These are phyloP conservation scores for Chrysolina haemoptera DNA, from an alignment of 2,888 invertebrate genomes.

Conservation along the genomic window DNA sequence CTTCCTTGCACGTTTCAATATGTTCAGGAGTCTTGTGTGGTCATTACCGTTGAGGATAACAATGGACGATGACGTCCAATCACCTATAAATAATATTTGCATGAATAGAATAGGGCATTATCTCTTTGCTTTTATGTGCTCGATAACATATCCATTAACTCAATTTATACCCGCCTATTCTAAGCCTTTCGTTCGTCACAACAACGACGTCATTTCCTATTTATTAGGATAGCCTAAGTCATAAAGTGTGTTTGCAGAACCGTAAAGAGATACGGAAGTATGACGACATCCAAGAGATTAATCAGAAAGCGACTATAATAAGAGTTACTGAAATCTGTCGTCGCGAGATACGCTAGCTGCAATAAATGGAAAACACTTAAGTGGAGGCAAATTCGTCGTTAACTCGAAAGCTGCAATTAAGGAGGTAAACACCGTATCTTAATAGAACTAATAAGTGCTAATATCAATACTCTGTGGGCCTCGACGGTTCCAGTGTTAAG, in stretches of 20 bases:
- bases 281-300: not conserved
- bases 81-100: no score
- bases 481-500: no score
- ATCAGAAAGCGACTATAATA: not conserved
- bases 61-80: no score
- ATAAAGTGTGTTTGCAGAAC: not conserved
- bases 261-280: not conserved
- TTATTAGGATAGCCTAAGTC: conserved; percentile 4
- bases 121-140: not conserved
- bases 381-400: not conserved
- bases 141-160: not conserved
- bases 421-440: not conserved
- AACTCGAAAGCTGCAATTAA: not conserved
- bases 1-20: no score
- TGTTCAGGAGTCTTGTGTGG: no score
- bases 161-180: not conserved
- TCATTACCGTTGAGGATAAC: no score
- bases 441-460: not conserved
- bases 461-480: not conserved
- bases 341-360: not conserved
- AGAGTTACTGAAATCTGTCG: not conserved
- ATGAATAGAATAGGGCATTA: not conserved
- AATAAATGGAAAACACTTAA: not conserved
- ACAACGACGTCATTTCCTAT: not conserved
- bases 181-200: not conserved